These are phyloP conservation scores for Patella caerulea DNA, from an alignment of 2,888 invertebrate species.

Conservation along the genomic window DNA sequence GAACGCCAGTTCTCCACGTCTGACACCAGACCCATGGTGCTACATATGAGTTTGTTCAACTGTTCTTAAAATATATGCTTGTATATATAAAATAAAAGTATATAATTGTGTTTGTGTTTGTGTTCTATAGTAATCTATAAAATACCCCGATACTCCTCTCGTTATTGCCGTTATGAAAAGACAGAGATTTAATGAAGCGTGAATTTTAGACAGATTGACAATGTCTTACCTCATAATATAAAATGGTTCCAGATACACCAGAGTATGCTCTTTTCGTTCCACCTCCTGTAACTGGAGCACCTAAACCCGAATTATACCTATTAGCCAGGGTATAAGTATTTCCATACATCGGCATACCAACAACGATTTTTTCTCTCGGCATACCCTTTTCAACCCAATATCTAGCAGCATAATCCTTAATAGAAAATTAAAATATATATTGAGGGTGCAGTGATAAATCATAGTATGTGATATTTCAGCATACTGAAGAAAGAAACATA, in stretches of 20 bases:
- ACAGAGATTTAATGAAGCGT: no score
- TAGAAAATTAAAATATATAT: neutral
- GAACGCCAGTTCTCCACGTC: no score
- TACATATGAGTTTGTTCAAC: no score
- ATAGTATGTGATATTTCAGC: neutral
- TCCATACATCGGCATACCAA: slow-evolving; percentile 96
- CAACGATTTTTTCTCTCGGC: slow-evolving; percentile 90
- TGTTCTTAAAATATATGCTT: no score
- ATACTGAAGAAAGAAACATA: no score
- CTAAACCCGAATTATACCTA: slow-evolving; percentile 36
- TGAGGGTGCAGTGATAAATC: neutral
- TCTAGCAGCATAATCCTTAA: slow-evolving; percentile 46
- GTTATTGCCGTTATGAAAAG: no score
- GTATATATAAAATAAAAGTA: no score
- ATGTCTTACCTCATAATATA: slow-evolving; percentile 54
- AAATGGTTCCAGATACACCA: slow-evolving; percentile 40
- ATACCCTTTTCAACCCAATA: slow-evolving; percentile 77
- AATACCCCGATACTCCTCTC: no score
- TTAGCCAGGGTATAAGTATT: slow-evolving; percentile 88
- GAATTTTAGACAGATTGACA: no score
- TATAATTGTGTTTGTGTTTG: no score
- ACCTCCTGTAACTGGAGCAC: slow-evolving; percentile 39
- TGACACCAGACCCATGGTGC: no score
- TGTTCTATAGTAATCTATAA: no score
- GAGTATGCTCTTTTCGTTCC: slow-evolving; percentile 41